phyloP scores from a whole-genome alignment of 2,797 vertebrate species.

The Eulemur mongoz region DNA sequence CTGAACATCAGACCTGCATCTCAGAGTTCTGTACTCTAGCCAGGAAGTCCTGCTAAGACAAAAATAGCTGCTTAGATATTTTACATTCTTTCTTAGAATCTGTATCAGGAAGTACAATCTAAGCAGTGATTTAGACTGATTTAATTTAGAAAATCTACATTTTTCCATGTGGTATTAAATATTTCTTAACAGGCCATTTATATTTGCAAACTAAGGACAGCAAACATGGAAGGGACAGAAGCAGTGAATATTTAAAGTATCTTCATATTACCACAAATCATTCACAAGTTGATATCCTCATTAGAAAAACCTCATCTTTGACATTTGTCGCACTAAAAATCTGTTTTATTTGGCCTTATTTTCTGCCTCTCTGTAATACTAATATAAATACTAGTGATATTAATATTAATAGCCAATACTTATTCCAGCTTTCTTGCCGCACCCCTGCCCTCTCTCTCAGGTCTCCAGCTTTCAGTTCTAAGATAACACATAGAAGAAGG shows the following conservation, averaged over 20 bases:
- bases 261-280: background rate
- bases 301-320: background rate
- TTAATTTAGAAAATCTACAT: slow-evolving; percentile 2
- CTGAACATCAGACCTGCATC: background rate
- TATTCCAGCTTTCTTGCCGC: background rate
- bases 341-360: background rate
- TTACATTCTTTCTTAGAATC: background rate
- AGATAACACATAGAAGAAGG: background rate
- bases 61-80: slow-evolving; percentile 11
- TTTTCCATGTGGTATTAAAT: background rate
- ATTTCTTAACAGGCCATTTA: slow-evolving; percentile 29
- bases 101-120: background rate
- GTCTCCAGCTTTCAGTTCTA: background rate
- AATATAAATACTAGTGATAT: background rate
- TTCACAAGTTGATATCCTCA: background rate
- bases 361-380: background rate
- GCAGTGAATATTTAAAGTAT: slow-evolving; percentile 32
- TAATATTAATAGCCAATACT: background rate
- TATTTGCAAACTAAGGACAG: background rate
- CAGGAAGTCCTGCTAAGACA: background rate
- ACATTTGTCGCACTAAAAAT: background rate
- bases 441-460: background rate
- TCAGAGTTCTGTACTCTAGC: background rate
- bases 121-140: slow-evolving; percentile 8
- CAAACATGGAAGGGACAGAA: background rate